Percentiles rank a stretch among this genome's conserved stretches.
Conservation (phyloP, 2,888 invertebrate genomes). For the Hoplodrina blanda region DNA sequence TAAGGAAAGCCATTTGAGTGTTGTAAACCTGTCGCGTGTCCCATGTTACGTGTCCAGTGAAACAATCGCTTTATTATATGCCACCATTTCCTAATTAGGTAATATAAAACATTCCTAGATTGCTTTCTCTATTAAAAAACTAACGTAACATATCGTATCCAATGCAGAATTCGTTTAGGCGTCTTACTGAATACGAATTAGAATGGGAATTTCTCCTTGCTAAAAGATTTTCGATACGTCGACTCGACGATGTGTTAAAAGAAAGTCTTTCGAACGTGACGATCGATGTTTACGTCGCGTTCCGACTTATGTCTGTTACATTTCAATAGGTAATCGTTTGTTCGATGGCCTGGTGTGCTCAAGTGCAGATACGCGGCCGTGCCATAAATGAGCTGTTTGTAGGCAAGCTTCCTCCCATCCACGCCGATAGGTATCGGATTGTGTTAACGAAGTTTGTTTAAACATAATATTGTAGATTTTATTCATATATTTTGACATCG, state of each 20-base stretch:
- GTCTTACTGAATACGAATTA: conserved; percentile 85
- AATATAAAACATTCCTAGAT: conserved; percentile 68
- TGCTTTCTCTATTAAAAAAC: conserved; percentile 72
- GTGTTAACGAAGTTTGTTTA: conserved; percentile 1
- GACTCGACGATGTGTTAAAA: conserved; percentile 77
- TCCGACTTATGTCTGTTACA: conserved; percentile 62
- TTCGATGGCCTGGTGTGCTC: conserved; percentile 18
- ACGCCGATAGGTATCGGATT: conserved; percentile 1
- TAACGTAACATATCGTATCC: conserved; percentile 75
- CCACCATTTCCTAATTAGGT: conserved; percentile 69
- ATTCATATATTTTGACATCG: background rate
- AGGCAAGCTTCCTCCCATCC: background rate
- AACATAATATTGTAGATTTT: background rate
- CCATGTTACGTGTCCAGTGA: conserved; percentile 46
- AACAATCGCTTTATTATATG: conserved; percentile 51
- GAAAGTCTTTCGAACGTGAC: conserved; percentile 79
- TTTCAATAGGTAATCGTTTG: conserved; percentile 64
- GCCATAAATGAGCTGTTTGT: conserved; percentile 25
- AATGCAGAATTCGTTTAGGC: conserved; percentile 78
- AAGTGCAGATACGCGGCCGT: conserved; percentile 6
- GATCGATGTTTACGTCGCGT: conserved; percentile 67
- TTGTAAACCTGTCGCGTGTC: conserved; percentile 37
- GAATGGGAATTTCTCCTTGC: conserved; percentile 83
- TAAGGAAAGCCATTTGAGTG: conserved; percentile 55
- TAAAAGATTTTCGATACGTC: conserved; percentile 80